Conservation (phyloP, 2,888 invertebrate species). For the Melinaea menophilus region DNA sequence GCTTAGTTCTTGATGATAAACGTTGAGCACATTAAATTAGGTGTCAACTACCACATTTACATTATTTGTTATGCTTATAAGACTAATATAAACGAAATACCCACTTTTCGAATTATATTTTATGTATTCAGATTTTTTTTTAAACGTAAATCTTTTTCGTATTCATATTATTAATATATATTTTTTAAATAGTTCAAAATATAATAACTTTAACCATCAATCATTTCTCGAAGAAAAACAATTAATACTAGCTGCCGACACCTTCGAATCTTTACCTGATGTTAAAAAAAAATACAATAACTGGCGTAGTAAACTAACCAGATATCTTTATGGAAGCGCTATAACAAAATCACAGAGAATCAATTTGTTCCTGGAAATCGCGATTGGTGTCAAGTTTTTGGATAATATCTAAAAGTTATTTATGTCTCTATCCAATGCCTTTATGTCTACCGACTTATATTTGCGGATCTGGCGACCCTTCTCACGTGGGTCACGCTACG, state of each 20-base stretch:
- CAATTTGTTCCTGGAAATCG: slow-evolving; percentile 50
- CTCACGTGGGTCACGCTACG: slow-evolving; percentile 7
- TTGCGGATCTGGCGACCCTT: slow-evolving; percentile 5
- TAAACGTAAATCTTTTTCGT: no score
- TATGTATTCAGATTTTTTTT: no score
- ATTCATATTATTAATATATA: slow-evolving; percentile 36
- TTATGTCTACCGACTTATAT: slow-evolving; percentile 38
- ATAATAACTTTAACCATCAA: slow-evolving; percentile 42
- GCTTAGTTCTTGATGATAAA: slow-evolving; percentile 21
- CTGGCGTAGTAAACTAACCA: slow-evolving; percentile 59
- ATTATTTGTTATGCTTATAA: slow-evolving; percentile 10
- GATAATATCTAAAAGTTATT: slow-evolving; percentile 44
- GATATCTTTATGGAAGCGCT: slow-evolving; percentile 55
- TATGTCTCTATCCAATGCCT: slow-evolving; percentile 47
- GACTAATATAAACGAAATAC: no score
- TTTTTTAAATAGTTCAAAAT: slow-evolving; percentile 51
- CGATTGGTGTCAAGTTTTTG: slow-evolving; percentile 43
- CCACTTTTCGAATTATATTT: no score
- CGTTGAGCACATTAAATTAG: slow-evolving; percentile 13
- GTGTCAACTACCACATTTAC: slow-evolving; percentile 15
- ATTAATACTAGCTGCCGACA: slow-evolving; percentile 55
- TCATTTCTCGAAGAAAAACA: slow-evolving; percentile 62
- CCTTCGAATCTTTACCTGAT: slow-evolving; percentile 59
- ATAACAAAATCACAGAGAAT: slow-evolving; percentile 24
- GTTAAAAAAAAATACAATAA: slow-evolving; percentile 50